Percentiles rank a stretch among this genome's conserved stretches.
Conservation (phyloP, 2,888 invertebrate genomes). For the Hoplodrina ambigua region DNA sequence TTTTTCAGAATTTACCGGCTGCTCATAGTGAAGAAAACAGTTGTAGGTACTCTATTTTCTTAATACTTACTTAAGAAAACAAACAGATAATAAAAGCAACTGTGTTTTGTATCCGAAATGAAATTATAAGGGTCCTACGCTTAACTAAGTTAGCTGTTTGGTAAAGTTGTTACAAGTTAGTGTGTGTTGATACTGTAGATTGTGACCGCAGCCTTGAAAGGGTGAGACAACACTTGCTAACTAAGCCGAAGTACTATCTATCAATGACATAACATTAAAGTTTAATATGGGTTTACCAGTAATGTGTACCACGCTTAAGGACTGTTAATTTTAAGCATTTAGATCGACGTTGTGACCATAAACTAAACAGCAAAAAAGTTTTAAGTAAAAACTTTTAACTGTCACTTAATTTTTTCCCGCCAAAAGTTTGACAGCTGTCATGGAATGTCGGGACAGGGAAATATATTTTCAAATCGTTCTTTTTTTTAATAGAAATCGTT, state of each 20-base stretch:
- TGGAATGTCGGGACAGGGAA: background rate
- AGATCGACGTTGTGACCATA: background rate
- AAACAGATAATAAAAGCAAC: constrained; percentile 31
- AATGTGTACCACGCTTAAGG: constrained; percentile 26
- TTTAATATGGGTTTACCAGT: constrained; percentile 32
- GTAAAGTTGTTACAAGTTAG: constrained; percentile 52
- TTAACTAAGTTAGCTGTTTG: constrained; percentile 41
- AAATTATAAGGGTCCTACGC: constrained; percentile 52
- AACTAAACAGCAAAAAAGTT: background rate
- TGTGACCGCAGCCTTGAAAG: constrained; percentile 47
- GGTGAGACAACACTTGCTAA: constrained; percentile 32
- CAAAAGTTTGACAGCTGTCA: constrained; percentile 31
- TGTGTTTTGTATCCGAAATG: constrained; percentile 15
- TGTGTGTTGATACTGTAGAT: constrained; percentile 33
- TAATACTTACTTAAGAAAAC: constrained; percentile 1
- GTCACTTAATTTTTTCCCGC: constrained; percentile 4
- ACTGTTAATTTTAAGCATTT: constrained; percentile 8
- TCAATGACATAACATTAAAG: constrained; percentile 47
- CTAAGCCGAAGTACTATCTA: constrained; percentile 49
- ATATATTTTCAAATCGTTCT: too few species aligned
- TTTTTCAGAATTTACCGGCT: background rate
- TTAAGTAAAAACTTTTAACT: constrained; percentile 21
- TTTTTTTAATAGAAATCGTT: too few species aligned
- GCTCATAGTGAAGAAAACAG: constrained; percentile 1
- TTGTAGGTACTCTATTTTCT: constrained; percentile 11